A percentile compares a stretch with the other conserved stretches of the same genome.
These are phyloP conservation scores for Holothuria leucospilota DNA, from an alignment of 53 echinoderm and acorn worm genomes.

Conservation along the genomic window DNA sequence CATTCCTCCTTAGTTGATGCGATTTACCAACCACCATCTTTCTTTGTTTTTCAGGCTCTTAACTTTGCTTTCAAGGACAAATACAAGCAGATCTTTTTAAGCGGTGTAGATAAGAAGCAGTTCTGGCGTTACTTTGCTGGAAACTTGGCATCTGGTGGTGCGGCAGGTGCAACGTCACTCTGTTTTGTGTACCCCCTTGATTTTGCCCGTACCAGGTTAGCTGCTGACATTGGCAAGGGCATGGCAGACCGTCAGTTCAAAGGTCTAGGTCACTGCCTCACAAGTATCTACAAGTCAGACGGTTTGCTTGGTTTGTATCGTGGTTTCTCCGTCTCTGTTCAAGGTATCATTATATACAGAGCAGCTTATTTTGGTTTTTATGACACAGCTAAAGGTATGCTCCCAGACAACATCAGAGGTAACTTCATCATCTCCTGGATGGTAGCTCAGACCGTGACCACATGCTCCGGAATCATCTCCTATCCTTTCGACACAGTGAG, in stretches of 20 bases:
- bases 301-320: slow-evolving; percentile 89
- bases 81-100: slow-evolving; percentile 94
- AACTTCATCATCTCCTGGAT: slow-evolving; percentile 95
- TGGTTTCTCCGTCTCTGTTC: slow-evolving; percentile 92
- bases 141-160: slow-evolving; percentile 95
- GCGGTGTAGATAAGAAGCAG: slow-evolving; percentile 86
- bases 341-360: slow-evolving; percentile 98
- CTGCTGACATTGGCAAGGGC: slow-evolving; percentile 89
- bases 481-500: slow-evolving; percentile 98
- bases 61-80: slow-evolving; percentile 99
- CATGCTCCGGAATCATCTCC: slow-evolving; percentile 91
- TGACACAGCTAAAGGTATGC: slow-evolving; percentile 95
- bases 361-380: slow-evolving; percentile 97
- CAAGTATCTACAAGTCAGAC: slow-evolving; percentile 87
- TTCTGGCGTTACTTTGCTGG: slow-evolving; percentile 90
- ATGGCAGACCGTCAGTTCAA: slow-evolving; percentile 77
- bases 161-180: slow-evolving; percentile 93
- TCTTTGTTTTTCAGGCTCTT: slow-evolving; percentile 59
- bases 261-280: slow-evolving; percentile 89
- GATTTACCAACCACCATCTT: too few relatives aligned
- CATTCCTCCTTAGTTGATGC: too few relatives aligned
- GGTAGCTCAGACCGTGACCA: slow-evolving; percentile 92
- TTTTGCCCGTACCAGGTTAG: slow-evolving; percentile 97
- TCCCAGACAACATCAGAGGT: slow-evolving; percentile 66
- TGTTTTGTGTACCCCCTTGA: slow-evolving; percentile 97